Evolutionary conservation across 2,888 invertebrate genomes (phyloP).

Genomic region (Coecobrya sp.): DNA sequence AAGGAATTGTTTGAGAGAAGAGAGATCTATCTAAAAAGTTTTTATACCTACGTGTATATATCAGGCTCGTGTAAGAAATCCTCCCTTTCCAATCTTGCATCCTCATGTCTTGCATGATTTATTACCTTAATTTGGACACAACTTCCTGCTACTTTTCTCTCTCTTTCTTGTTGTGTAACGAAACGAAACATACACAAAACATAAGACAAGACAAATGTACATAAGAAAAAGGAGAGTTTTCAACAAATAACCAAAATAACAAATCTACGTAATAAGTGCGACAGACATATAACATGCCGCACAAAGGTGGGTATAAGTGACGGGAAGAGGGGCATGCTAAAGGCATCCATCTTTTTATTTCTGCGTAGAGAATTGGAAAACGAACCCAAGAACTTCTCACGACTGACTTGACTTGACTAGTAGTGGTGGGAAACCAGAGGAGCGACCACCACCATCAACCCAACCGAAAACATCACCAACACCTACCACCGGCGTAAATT

Average conservation of each 20-base stretch:
- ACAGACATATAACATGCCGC: constrained; percentile 49
- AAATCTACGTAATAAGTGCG: constrained; percentile 56
- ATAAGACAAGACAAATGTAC: constrained; percentile 68
- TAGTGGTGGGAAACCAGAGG: constrained; percentile 33
- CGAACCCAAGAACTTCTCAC: background rate
- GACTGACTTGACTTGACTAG: background rate
- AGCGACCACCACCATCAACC: constrained; percentile 35
- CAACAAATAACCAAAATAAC: constrained; percentile 58
- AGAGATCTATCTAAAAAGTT: constrained; percentile 14
- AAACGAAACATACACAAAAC: constrained; percentile 1
- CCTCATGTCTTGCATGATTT: constrained; percentile 79
- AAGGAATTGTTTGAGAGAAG: background rate
- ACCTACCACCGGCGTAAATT: constrained; percentile 10
- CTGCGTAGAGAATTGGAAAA: background rate
- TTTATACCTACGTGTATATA: too few relatives aligned
- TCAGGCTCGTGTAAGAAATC: constrained; percentile 43
- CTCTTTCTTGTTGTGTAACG: too few relatives aligned
- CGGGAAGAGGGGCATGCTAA: background rate
- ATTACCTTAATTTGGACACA: constrained; percentile 76
- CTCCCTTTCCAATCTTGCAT: constrained; percentile 63
- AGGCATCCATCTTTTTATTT: background rate
- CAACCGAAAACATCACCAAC: constrained; percentile 38
- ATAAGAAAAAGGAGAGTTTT: constrained; percentile 27
- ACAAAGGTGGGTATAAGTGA: constrained; percentile 3
- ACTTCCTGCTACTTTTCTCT: constrained; percentile 70